Base-by-base conservation (phyloP, 2,888 invertebrate genomes). In the Mimas tiliae region DNA sequence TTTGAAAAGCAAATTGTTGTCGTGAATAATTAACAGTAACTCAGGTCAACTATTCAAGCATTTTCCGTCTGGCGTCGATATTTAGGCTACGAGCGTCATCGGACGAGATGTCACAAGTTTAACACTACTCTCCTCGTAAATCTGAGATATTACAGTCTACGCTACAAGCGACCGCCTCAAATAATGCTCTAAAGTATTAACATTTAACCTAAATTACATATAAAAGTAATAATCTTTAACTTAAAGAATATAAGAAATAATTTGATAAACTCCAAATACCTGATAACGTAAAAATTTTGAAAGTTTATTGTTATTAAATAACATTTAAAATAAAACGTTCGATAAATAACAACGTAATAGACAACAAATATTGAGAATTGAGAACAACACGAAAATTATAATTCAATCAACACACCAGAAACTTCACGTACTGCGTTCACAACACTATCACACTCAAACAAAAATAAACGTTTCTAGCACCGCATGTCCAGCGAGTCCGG, bases 41-140 rank as follows among this genome's bases (percentile, higher is more conserved):
- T 19, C 50, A 19, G 19, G 19, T 19, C 38, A 12, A 42, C n/a
- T 53, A 53, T 27, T 52, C 21, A n/a, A 34, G 8, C 58, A 42
- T 58, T 38, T 42, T 38, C 38, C 58, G 58, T 42, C 58, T 58
- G 42, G 42, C 58, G 58, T 42, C 19, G 58, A 58, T 58, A 58
- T 58, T 58, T 58, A 58, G 58, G 38, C 58, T 58, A 42, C 58
- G 12, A 58, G 38, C 58, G 58, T 58, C 58, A 58, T 58, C 38
- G 33, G 53, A 27, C 19, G 16, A 19, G 19, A 33, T 58, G 58
- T 58, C 58, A 58, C 58, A 58, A 42, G 42, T 58, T 58, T 58
- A 58, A 58, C 58, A 42, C 19, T 42, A 38, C 58, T 58, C 58
- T 58, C 38, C 19, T 42, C 58, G 16, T 58, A 38, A 58, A 58